Evolutionary conservation across 2,113 vertebrate species (phyloP), one percentile per base, ranked within the genome.

Genomic region (Osmerus eperlanus): DNA sequence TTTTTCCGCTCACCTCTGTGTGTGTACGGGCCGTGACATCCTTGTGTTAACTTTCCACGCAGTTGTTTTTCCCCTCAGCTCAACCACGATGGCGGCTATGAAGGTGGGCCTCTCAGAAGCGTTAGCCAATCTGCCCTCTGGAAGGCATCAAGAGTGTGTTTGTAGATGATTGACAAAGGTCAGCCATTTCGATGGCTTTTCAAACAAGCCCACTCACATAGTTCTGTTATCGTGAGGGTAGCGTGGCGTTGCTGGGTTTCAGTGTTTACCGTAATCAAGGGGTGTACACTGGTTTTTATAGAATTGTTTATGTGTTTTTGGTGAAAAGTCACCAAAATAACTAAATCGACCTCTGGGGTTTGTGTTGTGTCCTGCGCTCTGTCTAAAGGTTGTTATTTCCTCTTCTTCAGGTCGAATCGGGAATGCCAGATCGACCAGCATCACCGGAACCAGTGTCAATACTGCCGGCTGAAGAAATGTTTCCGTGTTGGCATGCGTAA

Each of bases 341-440:
- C 41, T 7, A 1, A 47, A 12, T 47, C 2, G 32, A 36, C 7
- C 32, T 36, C 32, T 36, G 4, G 32, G 32, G 32, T 36, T 36
- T 7, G 32, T 36, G 32, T 28, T 28, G 32, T 36, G 32, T 7
- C 32, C 32, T 36, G 32, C 32, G 32, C 32, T 6, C 32, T 36
- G 32, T 36, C 32, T 36, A 7, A 47, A 73, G 68, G 1, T 55
- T 5, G 32, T 65, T 21, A 21, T 65, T 65, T 62, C 47, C 29
- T 82, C 25, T 51, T 68, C 60, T 72, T 0, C 91, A 99, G 97
- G 86, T 98, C 97, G 60, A 98, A 97, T 87, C 91, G 97, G 2
- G 97, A 99, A 85, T 99, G 97, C 82, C 97, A 98, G 87, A 99
- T 99, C 0, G 97, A 99, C 87, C 97, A 99, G 76, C 97, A 97